Base-by-base conservation (phyloP, 2,888 invertebrate genomes). In the Mythimna vitellina region DNA sequence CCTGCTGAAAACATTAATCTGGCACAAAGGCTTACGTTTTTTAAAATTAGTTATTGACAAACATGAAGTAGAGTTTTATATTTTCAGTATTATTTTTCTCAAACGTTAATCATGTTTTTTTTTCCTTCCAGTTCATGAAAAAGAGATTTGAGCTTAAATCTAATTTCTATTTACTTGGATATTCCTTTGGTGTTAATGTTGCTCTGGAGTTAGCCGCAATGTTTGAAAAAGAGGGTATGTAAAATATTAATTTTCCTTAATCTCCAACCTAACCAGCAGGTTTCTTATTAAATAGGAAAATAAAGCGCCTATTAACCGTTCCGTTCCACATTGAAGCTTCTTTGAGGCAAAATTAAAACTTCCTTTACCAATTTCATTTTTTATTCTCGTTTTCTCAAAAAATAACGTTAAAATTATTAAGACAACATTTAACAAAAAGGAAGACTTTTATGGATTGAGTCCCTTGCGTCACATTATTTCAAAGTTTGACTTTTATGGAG, bases 181-280 rank as follows among this genome's bases (percentile, higher is more conserved):
- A 92, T 73, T 92, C 92, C 1, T 92, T 92, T 71, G 92, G 91
- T 35, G 88, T 90, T 1, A 92, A 92, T 53, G 85, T 93, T 46
- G 92, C 92, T 20, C 78, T 93, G 38, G 92, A 93, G 70, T 70
- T 93, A 53, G 92, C 93, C 17, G 86, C 87, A 0, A 67, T 92
- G 51, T 83, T 93, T 60, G 92, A 93, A 80, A 88, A 87, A 81
- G 91, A 93, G 88, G 93, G 92, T 93, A 90, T 25, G 81, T 54
- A 94, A 3, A 8, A n/a, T 51, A 51, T 54, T 65, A 46, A 58
- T 60, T 63, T 63, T 42, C 22, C 14, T 49, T 42, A 29, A 64
- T 35, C 58, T 22, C 9, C 9, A 49, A 49, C 20, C 3, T 12
- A 17, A 29, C 22, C 10, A 17, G 17, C n/a, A 38, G 53, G 35